These are phyloP conservation scores for Drosophila eohydei DNA, from an alignment of 2,888 invertebrate genomes.

Conservation along the genomic window DNA sequence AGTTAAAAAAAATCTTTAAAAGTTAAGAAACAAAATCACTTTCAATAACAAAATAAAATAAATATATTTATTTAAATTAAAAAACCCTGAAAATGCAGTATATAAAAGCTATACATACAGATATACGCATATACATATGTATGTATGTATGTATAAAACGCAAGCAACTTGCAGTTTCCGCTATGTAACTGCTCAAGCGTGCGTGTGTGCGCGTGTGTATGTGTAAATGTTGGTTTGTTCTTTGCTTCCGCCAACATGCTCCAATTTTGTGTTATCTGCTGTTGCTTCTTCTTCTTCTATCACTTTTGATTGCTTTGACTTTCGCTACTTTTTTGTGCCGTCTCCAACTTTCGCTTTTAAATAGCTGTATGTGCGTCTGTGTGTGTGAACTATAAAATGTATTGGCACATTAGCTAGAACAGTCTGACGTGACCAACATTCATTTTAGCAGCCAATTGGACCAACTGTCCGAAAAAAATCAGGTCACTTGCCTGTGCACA, in stretches of 20 bases:
- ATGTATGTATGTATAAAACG: background rate
- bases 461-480: slow-evolving; percentile 39
- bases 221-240: slow-evolving; percentile 22
- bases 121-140: background rate
- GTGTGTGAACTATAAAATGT: slow-evolving; percentile 13
- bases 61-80: background rate
- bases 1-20: background rate
- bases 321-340: slow-evolving; percentile 31
- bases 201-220: slow-evolving; percentile 8
- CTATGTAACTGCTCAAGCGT: slow-evolving; percentile 23
- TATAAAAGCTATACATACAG: background rate
- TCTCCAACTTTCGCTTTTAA: slow-evolving; percentile 37
- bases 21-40: background rate
- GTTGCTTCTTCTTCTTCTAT: slow-evolving; percentile 3
- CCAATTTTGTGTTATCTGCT: slow-evolving; percentile 55
- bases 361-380: slow-evolving; percentile 4
- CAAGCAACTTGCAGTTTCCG: slow-evolving; percentile 18
- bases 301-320: slow-evolving; percentile 64
- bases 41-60: background rate
- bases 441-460: slow-evolving; percentile 41
- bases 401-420: slow-evolving; percentile 2
- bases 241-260: slow-evolving; percentile 51
- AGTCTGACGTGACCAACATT: slow-evolving; percentile 53
- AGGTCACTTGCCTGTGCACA: slow-evolving; percentile 56
- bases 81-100: background rate